A percentile compares a stretch with the other conserved stretches of the same genome.
Evolutionary conservation across 2,797 vertebrate species (phyloP).

Genomic region (Cyprinella venusta): DNA sequence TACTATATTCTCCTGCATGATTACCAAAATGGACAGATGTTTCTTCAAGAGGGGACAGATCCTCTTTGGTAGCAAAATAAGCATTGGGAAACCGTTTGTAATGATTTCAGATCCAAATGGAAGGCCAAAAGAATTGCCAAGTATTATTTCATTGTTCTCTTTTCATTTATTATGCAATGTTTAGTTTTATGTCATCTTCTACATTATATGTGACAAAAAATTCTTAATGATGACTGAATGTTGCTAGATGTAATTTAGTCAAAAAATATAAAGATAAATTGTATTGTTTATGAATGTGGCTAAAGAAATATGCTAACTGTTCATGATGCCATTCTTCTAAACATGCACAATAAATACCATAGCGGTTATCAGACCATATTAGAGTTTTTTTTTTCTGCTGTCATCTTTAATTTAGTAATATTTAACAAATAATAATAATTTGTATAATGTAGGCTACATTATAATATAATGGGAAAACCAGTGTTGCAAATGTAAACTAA

Average conservation of each 20-base stretch:
- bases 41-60: constrained; percentile 56
- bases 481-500: background rate
- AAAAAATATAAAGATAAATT: background rate
- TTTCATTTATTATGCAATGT: background rate
- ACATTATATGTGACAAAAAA: background rate
- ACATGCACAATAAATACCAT: background rate
- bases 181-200: constrained; percentile 1
- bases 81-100: background rate
- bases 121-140: background rate
- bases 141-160: background rate
- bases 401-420: background rate
- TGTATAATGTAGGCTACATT: too few relatives aligned
- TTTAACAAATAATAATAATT: background rate
- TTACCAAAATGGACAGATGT: constrained; percentile 67
- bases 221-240: background rate
- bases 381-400: background rate
- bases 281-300: background rate
- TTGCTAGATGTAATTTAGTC: background rate
- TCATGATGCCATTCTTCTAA: background rate
- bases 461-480: background rate
- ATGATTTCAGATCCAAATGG: background rate
- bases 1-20: constrained; percentile 59
- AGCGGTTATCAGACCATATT: too few relatives aligned
- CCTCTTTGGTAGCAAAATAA: constrained; percentile 48
- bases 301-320: background rate